Base-by-base conservation (phyloP, 37 sponge, comb jelly and placozoan genomes). In the Mnemiopsis leidyi region DNA sequence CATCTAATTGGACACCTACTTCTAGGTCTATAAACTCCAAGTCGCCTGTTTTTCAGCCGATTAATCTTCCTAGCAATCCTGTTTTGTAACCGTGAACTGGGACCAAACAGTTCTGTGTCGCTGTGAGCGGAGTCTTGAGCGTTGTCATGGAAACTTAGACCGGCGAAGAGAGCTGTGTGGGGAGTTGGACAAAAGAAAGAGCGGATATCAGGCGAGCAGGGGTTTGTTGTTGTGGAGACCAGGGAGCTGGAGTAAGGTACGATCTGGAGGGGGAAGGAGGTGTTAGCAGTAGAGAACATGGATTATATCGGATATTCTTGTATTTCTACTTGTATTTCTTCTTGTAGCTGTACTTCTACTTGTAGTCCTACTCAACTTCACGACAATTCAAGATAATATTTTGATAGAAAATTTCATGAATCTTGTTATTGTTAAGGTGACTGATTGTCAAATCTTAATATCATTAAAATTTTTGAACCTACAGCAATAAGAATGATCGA, bases 31-130 rank as follows among this genome's bases (percentile, higher is more conserved):
- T 13, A 13, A 48, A 48, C 61, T 18, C 90, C 36, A n/a, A 85
- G 90, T 85, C 90, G 33, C 2, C 90, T 38, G 61, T 85, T 38
- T 39, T 40, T 85, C 36, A 85, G 32, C 35, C 90, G 9, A 61
- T 85, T 85, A 3, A 85, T 28, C 39, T 85, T 85, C 90, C 90
- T 38, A 13, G 90, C 90, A n/a, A 85, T 85, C 39, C 90, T 28
- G 61, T 85, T 39, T 26, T 85, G 90, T 13, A 85, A 23, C 7
- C 37, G 23, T 21, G 73, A 69, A 32, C 79, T 77, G 36, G 79
- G 79, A 3, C 79, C 79, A 20, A 77, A 32, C 61, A 85, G 40
- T 37, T 85, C 90, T n/a, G 90, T 85, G 61, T 85, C 90, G 29
- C 90, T 85, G 79, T 77, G 79, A 7, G 79, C 26, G 2, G 32